Percentiles rank a stretch among this genome's conserved stretches.
These are phyloP conservation scores for Alouatta palliata DNA, from an alignment of 2,113 vertebrate species.

Conservation along the genomic window DNA sequence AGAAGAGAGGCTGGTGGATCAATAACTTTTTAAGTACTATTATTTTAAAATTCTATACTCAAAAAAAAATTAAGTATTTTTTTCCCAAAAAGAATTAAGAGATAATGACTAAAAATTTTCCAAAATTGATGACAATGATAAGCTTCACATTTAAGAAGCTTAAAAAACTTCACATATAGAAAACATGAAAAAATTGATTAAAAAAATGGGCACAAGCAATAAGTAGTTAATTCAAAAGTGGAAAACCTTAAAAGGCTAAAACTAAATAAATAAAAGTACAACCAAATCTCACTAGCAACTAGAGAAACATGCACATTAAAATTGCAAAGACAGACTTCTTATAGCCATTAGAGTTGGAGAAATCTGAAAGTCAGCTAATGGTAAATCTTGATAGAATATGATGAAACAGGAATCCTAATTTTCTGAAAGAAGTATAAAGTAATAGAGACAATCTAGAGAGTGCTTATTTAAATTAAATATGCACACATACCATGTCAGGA, in stretches of 20 bases:
- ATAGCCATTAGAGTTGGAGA: slow-evolving; percentile 14
- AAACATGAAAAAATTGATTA: no score
- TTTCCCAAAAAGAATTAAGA: no score
- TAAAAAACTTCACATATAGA: no score
- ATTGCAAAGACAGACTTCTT: slow-evolving; percentile 17
- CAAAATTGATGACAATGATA: no score
- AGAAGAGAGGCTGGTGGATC: no score
- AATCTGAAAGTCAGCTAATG: slow-evolving; percentile 45
- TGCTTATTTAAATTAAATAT: not conserved
- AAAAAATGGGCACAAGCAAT: not conserved
- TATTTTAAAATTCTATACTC: no score
- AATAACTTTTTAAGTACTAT: no score
- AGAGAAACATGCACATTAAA: slow-evolving; percentile 51
- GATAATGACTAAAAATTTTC: no score
- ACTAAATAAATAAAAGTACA: slow-evolving; percentile 48
- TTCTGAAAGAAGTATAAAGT: not conserved
- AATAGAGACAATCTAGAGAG: slow-evolving; percentile 12
- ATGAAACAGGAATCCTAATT: slow-evolving; percentile 2
- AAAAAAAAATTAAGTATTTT: no score
- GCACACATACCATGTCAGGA: not conserved
- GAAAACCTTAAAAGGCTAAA: slow-evolving; percentile 27
- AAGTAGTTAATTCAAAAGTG: slow-evolving; percentile 34
- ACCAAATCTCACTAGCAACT: slow-evolving; percentile 51
- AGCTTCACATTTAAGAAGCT: no score
- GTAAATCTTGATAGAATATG: slow-evolving; percentile 31